phyloP scores from a whole-genome alignment of 2,113 vertebrate genomes.

The Sceloporus tristichus region DNA sequence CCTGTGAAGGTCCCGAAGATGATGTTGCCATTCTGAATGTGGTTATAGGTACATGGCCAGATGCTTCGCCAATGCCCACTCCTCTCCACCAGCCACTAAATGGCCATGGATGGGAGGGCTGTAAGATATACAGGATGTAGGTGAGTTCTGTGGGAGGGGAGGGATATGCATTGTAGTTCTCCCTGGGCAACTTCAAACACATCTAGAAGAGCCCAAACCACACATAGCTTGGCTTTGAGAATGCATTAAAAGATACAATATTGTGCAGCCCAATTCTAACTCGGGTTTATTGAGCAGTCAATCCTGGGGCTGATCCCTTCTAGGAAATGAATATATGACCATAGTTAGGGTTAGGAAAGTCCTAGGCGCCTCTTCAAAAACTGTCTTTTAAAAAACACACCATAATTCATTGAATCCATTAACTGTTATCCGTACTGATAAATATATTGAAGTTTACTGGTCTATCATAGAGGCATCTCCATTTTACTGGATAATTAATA shows the following conservation, averaged over 20 bases:
- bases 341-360: rapidly evolving
- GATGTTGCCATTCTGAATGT: too few species aligned
- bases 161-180: too few species aligned
- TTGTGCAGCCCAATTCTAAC: background rate
- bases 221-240: background rate
- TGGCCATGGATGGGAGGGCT: too few species aligned
- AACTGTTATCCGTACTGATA: background rate
- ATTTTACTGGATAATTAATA: constrained; percentile 30
- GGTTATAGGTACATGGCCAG: too few species aligned
- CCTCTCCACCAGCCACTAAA: too few species aligned
- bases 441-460: background rate
- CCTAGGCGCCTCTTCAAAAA: background rate
- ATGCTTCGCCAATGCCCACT: too few species aligned
- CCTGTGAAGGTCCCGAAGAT: too few species aligned
- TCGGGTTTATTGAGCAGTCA: background rate
- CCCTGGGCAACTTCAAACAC: too few species aligned
- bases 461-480: background rate
- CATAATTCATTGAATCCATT: background rate
- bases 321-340: background rate
- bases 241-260: background rate
- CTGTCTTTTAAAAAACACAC: background rate
- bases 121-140: too few species aligned
- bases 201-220: too few species aligned
- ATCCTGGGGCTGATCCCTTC: background rate
- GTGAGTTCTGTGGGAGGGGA: too few species aligned